Conservation (phyloP, 2,888 invertebrate species). For the Drosophila kanekoi region DNA sequence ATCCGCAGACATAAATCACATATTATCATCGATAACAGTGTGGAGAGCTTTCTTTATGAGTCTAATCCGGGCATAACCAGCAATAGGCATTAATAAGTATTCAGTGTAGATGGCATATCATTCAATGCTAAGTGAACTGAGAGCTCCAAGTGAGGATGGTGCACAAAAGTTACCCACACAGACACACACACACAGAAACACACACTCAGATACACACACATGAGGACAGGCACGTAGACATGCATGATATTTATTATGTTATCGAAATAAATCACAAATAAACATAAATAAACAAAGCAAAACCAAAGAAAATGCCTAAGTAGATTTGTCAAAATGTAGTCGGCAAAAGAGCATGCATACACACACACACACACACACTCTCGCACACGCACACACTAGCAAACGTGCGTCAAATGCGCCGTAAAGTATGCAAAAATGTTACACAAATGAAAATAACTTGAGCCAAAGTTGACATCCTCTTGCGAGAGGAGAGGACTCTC, state of each 20-base stretch:
- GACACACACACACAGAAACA: conserved; percentile 1
- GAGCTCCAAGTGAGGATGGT: conserved; percentile 21
- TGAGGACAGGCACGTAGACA: conserved; percentile 30
- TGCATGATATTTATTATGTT: conserved; percentile 74
- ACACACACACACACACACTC: conserved; percentile 26
- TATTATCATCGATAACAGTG: not conserved
- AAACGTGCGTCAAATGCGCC: conserved; percentile 74
- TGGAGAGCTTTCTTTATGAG: not conserved
- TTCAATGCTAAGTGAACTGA: conserved; percentile 45
- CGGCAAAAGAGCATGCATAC: conserved; percentile 60
- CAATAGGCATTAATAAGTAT: conserved; percentile 14
- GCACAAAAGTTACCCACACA: conserved; percentile 8
- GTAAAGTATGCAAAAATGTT: conserved; percentile 79
- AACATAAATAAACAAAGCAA: conserved; percentile 79
- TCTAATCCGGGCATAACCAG: conserved; percentile 7
- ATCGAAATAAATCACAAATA: conserved; percentile 80
- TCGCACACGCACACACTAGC: conserved; percentile 10
- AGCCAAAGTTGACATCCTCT: conserved; percentile 72
- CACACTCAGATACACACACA: not conserved
- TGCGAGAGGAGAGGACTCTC: conserved; percentile 23
- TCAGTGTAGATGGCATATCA: conserved; percentile 8
- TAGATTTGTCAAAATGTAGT: conserved; percentile 79
- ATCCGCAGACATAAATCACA: not conserved
- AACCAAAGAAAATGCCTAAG: conserved; percentile 77
- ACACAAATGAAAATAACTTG: conserved; percentile 78